Evolutionary conservation across 2,113 vertebrate species (phyloP), one percentile per base, ranked within the genome.

Genomic region (Piaya cayana): DNA sequence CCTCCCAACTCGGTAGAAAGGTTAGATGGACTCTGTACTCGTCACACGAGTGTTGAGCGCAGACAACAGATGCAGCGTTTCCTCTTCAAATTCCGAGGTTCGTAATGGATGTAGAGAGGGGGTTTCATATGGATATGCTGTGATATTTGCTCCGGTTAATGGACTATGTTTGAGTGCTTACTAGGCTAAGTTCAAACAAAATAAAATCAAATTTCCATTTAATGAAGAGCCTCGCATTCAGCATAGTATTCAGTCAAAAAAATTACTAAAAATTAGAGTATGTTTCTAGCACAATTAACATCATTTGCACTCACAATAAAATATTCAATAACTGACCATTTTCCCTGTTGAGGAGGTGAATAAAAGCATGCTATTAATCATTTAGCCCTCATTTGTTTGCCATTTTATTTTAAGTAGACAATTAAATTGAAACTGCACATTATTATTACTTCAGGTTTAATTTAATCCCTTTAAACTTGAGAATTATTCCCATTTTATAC

Each of bases 121-220:
- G 82, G 85, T 91, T 95, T 98, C 96, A 69, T 88, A 92, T 93
- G 97, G 75, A 69, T 80, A 65, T 79, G 85, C 97, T 96, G 97
- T 96, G 97, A 98, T 97, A 95, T 96, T 96, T 97, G 95, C 97
- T 96, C 88, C 47, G 86, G 98, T 97, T 98, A 98, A 98, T 98
- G 98, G 98, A 98, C 98, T 95, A 82, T 55, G 84, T 96, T 98
- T 98, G 98, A 98, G 97, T 97, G 92, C 98, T 98, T 97, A 98
- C 98, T 98, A 97, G 97, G 98, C 98, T 98, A 98, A 98, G 97
- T 97, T 98, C 97, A 98, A 98, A 98, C 98, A 98, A 98, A 98
- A 98, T 98, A 98, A 99, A 98, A 99, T 98, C 97, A 98, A 98
- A 98, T 99, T 98, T 98, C 97, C 97, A 98, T 98, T 97, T 98